Percentiles rank a stretch among this genome's conserved stretches.
phyloP scores from a whole-genome alignment of 1,140 invertebrate genomes.

The Drosophila subobscura region DNA sequence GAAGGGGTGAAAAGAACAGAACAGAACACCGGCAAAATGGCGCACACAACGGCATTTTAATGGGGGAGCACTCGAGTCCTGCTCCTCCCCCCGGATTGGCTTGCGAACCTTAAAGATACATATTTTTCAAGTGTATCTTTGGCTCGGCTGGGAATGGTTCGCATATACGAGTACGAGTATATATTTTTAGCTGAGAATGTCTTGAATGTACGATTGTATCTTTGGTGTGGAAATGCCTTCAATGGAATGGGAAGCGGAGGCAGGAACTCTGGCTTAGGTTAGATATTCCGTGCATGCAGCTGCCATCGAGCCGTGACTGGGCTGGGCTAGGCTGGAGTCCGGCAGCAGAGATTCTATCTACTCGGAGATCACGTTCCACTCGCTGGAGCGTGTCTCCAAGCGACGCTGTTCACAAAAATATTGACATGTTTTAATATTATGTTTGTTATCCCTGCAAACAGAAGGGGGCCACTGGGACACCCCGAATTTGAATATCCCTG shows the following conservation, averaged over 20 bases:
- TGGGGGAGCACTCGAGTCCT: slow-evolving; percentile 58
- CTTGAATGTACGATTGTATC: too few relatives aligned
- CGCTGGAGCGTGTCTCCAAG: slow-evolving; percentile 33
- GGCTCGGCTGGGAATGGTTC: neutral
- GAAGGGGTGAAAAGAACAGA: slow-evolving; percentile 10
- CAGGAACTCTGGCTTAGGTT: slow-evolving; percentile 19
- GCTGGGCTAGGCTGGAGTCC: too few relatives aligned
- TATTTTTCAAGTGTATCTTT: slow-evolving; percentile 20
- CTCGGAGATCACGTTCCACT: slow-evolving; percentile 19
- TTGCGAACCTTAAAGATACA: slow-evolving; percentile 26
- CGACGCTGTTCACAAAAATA: slow-evolving; percentile 41
- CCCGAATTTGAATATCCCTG: slow-evolving; percentile 45
- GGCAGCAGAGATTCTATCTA: slow-evolving; percentile 12
- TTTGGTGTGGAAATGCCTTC: too few relatives aligned
- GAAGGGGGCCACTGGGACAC: slow-evolving; percentile 3
- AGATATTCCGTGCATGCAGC: slow-evolving; percentile 25
- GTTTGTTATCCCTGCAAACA: slow-evolving; percentile 36
- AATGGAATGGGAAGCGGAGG: neutral
- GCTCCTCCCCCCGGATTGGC: slow-evolving; percentile 13
- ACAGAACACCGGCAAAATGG: slow-evolving; percentile 57
- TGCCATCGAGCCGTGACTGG: slow-evolving; percentile 25
- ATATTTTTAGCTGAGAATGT: too few relatives aligned
- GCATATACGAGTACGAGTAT: neutral
- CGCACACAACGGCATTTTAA: slow-evolving; percentile 65
- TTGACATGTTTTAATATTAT: slow-evolving; percentile 56